phyloP scores from a whole-genome alignment of 2,888 invertebrate species.

The Scaptomyza cyrtandrae region DNA sequence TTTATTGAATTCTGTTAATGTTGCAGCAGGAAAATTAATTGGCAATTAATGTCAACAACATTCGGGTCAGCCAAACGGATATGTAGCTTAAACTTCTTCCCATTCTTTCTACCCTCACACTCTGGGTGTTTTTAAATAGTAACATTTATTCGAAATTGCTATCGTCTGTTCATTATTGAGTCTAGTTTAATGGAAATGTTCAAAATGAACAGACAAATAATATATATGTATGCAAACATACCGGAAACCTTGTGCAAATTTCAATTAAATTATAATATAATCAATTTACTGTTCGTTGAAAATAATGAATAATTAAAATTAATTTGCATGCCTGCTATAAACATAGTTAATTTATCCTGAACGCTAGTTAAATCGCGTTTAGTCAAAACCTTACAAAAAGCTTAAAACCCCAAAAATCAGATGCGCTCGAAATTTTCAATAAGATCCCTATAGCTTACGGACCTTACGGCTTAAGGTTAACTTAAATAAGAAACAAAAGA shows the following conservation, averaged over 20 bases:
- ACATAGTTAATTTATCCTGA: slow-evolving; percentile 15
- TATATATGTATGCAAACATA: not conserved
- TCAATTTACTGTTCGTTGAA: slow-evolving; percentile 32
- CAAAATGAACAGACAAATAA: slow-evolving; percentile 12
- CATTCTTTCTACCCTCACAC: not conserved
- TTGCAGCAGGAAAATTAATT: slow-evolving; percentile 61
- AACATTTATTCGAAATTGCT: slow-evolving; percentile 24
- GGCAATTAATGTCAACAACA: slow-evolving; percentile 64
- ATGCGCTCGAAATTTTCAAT: too few relatives aligned
- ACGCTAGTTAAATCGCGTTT: not conserved
- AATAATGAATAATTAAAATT: slow-evolving; percentile 43
- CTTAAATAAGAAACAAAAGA: too few relatives aligned
- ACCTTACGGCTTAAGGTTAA: too few relatives aligned
- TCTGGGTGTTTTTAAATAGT: slow-evolving; percentile 36
- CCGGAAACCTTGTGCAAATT: slow-evolving; percentile 23
- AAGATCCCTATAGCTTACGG: too few relatives aligned
- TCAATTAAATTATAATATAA: slow-evolving; percentile 53
- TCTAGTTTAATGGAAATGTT: slow-evolving; percentile 15
- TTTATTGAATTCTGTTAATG: slow-evolving; percentile 53
- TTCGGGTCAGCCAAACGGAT: slow-evolving; percentile 15
- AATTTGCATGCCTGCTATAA: slow-evolving; percentile 24
- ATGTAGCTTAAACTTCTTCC: slow-evolving; percentile 1
- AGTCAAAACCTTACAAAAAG: not conserved
- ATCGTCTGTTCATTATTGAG: slow-evolving; percentile 38
- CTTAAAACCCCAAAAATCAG: too few relatives aligned